Evolutionary conservation across 2,888 invertebrate genomes (phyloP), one percentile per base, ranked within the genome.

Genomic region (Coelopa pilipes): DNA sequence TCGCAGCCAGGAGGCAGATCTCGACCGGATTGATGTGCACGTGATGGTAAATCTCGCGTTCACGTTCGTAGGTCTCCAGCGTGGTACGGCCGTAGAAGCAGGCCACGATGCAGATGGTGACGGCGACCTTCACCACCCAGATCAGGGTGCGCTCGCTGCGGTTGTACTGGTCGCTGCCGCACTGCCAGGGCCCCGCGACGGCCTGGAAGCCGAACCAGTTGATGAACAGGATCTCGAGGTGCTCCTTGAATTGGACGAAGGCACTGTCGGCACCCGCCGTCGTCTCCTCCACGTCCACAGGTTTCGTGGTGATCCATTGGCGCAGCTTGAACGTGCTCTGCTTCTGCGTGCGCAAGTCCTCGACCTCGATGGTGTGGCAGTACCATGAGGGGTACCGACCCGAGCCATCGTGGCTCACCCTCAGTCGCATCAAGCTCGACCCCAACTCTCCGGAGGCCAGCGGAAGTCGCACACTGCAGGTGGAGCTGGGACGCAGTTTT

Each of bases 321-420:
- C 80, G 69, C 0, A 80, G 77, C 9, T 75, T 12, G 21, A 81
- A 81, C 0, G 77, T 68, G 70, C 77, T 79, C 9, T 75, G 73
- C 9, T 76, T 24, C 1, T 34, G 15, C 0, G 70, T 59, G 1
- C 15, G 9, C 11, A 77, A 45, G 74, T 83, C 80, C 21, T 68
- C 74, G 1, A 81, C 68, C 10, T 77, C 76, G 1, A 83, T 78
- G 13, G 75, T 69, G 46, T 78, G 78, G 65, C 82, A 82, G 69
- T 79, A 80, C 83, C 83, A 83, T 0, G 80, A 77, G 1, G 82
- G 80, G 72, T 80, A 82, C 34, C 82, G 76, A n/a, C 83, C 83
- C 4, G 74, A 63, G 13, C 74, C 76, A 60, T 82, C 81, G 72
- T 79, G 80, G 0, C 77, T 76, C 0, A 83, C 50, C n/a, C 12